Evolutionary conservation across 1,140 invertebrate species (phyloP).

Genomic region (Plutomurus gul): DNA sequence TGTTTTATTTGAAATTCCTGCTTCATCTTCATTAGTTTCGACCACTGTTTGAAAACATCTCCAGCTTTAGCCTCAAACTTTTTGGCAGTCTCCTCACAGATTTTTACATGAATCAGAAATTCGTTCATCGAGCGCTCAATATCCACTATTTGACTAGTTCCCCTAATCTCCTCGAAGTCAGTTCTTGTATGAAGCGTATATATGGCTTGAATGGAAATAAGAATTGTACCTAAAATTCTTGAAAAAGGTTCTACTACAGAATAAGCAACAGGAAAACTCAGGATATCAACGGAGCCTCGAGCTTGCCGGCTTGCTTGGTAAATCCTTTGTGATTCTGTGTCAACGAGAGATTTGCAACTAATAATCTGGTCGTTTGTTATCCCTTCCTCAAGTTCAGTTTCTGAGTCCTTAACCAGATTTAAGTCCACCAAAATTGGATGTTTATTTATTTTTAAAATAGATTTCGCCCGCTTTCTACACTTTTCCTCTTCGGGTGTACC

Average conservation of each 20-base stretch:
- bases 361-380: neutral
- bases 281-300: slow-evolving; percentile 11
- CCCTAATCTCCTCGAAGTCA: neutral
- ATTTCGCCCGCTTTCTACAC: neutral
- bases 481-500: neutral
- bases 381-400: neutral
- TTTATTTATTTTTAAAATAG: slow-evolving; percentile 2
- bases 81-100: neutral
- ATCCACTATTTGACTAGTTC: neutral
- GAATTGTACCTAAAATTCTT: neutral
- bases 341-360: neutral
- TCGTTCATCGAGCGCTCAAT: neutral
- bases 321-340: neutral
- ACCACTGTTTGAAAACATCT: neutral
- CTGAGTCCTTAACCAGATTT: neutral
- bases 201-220: neutral
- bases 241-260: neutral
- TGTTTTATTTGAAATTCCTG: neutral
- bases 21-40: neutral
- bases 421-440: slow-evolving; percentile 22
- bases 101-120: neutral
- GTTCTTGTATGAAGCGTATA: neutral
- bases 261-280: slow-evolving; percentile 6
- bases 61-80: neutral
- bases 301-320: neutral